Percentiles rank a stretch among this genome's conserved stretches.
Evolutionary conservation across 2,888 invertebrate genomes (phyloP).

Genomic region (Acholoe squamosa): DNA sequence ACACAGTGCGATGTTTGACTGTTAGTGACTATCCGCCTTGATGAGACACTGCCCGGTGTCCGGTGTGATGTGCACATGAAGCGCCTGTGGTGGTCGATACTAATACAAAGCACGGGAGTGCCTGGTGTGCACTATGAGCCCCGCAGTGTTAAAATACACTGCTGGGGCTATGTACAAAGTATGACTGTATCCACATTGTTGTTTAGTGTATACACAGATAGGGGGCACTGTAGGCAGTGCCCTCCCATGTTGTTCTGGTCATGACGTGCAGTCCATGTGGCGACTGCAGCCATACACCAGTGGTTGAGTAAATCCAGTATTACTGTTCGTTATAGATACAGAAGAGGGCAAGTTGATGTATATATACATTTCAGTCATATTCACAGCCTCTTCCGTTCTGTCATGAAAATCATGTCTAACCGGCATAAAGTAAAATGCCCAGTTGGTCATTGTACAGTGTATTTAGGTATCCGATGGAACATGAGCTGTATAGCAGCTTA

Average conservation of each 20-base stretch:
- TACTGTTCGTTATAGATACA: conserved; percentile 41
- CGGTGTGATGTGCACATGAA: not conserved
- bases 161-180: conserved; percentile 23
- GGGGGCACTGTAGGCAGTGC: conserved; percentile 41
- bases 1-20: not conserved
- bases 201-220: conserved; percentile 21
- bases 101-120: not conserved
- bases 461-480: conserved; percentile 17
- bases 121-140: not conserved
- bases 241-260: conserved; percentile 42
- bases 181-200: conserved; percentile 45
- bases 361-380: conserved; percentile 51
- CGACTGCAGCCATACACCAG: not conserved
- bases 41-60: not conserved
- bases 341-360: conserved; percentile 39
- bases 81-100: not conserved
- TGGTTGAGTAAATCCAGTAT: conserved; percentile 62
- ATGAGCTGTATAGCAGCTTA: not conserved
- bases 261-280: not conserved
- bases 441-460: conserved; percentile 28
- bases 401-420: conserved; percentile 20
- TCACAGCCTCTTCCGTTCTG: conserved; percentile 42
- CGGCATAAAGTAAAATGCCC: not conserved
- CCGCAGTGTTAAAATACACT: not conserved
- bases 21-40: too few species aligned